Evolutionary conservation across 2,113 vertebrate species (phyloP).

Genomic region (Astur gentilis): DNA sequence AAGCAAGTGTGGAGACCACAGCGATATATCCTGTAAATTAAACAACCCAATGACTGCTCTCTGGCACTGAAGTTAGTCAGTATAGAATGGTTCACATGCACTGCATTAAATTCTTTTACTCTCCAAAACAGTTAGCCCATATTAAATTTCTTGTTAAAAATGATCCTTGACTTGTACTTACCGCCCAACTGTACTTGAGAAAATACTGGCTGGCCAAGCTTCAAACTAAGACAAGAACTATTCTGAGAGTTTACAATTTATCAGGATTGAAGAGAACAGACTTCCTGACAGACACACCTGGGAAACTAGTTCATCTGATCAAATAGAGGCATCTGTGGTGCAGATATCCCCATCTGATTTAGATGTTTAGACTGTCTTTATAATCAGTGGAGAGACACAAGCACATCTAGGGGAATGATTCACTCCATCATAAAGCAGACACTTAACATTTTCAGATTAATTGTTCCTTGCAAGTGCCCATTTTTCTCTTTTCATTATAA

Average conservation of each 20-base stretch:
- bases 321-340: background rate
- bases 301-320: background rate
- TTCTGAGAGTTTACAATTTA: background rate
- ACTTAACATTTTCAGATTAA: slow-evolving; percentile 24
- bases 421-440: background rate
- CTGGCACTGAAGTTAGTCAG: background rate
- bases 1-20: background rate
- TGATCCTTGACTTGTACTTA: background rate
- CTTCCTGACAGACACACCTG: background rate
- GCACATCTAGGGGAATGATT: background rate
- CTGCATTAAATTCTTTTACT: background rate
- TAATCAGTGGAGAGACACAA: background rate
- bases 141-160: background rate
- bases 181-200: background rate
- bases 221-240: background rate
- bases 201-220: background rate
- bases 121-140: background rate
- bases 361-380: background rate
- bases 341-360: background rate
- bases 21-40: background rate
- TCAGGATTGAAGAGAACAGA: background rate
- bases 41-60: background rate
- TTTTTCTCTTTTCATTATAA: background rate
- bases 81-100: background rate
- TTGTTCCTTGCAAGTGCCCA: background rate